Evolutionary conservation across 2,888 invertebrate species (phyloP).

Genomic region (Caenorhabditis afra): DNA sequence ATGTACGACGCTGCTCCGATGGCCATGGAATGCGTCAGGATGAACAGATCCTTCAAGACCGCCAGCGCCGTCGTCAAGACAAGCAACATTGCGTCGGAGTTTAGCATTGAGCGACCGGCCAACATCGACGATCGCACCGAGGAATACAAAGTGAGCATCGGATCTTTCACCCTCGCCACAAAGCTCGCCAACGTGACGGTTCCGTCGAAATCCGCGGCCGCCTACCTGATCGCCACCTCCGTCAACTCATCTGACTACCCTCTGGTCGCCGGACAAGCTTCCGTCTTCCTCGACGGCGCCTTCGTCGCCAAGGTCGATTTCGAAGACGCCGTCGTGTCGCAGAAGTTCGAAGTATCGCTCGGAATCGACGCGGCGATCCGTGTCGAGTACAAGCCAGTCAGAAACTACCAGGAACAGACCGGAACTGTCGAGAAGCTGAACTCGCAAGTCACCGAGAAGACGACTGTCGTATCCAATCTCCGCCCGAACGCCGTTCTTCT

Average conservation of each 20-base stretch:
- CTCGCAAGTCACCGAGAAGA: constrained; percentile 65
- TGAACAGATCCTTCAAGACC: constrained; percentile 16
- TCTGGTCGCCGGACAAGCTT: constrained; percentile 69
- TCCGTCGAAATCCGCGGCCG: constrained; percentile 74
- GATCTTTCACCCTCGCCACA: constrained; percentile 80
- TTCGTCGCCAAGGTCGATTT: constrained; percentile 66
- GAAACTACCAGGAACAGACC: constrained; percentile 77
- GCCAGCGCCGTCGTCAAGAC: constrained; percentile 25
- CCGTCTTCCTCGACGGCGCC: constrained; percentile 70
- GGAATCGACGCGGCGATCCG: constrained; percentile 81
- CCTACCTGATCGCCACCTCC: constrained; percentile 67
- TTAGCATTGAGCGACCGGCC: constrained; percentile 38
- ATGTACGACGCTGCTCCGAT: constrained; percentile 15
- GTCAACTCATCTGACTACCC: constrained; percentile 69
- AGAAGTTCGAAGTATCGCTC: constrained; percentile 76
- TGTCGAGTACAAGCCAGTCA: constrained; percentile 80
- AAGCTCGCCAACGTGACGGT: constrained; percentile 79
- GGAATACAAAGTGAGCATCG: constrained; percentile 76
- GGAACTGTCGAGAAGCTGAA: constrained; percentile 60
- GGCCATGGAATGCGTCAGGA: not conserved
- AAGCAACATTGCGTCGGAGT: constrained; percentile 50
- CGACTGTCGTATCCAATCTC: constrained; percentile 66
- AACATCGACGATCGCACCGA: constrained; percentile 52
- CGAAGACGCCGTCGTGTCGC: constrained; percentile 49
- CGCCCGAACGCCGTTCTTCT: constrained; percentile 61